A percentile compares a stretch with the other conserved stretches of the same genome.
Evolutionary conservation across 30 jellyfish, hydroid and myxozoan species (phyloP).

Genomic region (Rhopilema esculentum): DNA sequence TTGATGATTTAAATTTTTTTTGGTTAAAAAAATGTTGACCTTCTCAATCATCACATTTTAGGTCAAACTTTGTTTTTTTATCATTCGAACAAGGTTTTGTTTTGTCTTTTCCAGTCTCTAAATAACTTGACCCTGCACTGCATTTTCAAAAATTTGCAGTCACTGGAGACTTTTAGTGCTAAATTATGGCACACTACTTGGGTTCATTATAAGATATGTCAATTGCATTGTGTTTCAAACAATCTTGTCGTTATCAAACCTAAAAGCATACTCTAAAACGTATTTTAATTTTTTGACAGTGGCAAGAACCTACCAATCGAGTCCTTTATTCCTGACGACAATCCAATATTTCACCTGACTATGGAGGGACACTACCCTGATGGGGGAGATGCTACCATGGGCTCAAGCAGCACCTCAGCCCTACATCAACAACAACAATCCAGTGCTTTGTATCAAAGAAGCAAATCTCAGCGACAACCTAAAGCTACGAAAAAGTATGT

Average conservation of each 20-base stretch:
- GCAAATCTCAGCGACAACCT: constrained; percentile 87
- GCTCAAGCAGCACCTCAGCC: constrained; percentile 14
- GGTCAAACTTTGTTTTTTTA: no score
- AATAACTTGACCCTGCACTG: no score
- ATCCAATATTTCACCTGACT: constrained; percentile 48
- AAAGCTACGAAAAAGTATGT: constrained; percentile 91
- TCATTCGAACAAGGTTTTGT: no score
- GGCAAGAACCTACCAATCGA: constrained; percentile 53
- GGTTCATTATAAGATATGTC: no score
- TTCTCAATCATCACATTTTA: no score
- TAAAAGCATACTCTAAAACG: background rate
- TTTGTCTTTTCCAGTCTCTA: no score
- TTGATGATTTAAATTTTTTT: no score
- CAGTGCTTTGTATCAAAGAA: constrained; percentile 68
- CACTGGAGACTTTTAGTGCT: no score
- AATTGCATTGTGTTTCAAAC: background rate
- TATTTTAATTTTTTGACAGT: background rate
- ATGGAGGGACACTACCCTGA: constrained; percentile 40
- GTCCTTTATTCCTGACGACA: constrained; percentile 56
- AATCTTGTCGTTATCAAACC: background rate
- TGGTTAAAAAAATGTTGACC: no score
- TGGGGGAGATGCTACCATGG: constrained; percentile 19
- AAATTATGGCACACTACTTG: no score
- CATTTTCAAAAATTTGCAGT: no score
- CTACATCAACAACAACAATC: constrained; percentile 70